Evolutionary conservation across 2,888 invertebrate genomes (phyloP).

Genomic region (Napeogenes inachia): DNA sequence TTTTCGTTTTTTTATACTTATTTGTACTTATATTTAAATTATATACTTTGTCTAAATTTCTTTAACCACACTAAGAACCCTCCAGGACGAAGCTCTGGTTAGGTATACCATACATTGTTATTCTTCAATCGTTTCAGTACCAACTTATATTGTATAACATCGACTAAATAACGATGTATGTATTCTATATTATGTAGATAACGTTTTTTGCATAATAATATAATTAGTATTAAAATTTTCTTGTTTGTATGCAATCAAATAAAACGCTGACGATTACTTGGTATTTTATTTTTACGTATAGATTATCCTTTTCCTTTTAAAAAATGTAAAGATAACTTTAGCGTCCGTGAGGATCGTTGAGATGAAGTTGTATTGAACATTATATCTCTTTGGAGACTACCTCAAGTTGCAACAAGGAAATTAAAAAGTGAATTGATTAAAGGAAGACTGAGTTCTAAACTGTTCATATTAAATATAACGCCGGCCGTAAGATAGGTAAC

Average conservation of each 20-base stretch:
- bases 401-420: no score
- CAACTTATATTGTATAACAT: conserved; percentile 16
- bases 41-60: neutral
- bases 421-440: no score
- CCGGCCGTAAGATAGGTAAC: no score
- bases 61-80: no score
- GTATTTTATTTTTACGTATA: conserved; percentile 12
- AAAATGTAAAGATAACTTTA: no score
- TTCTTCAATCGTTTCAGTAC: conserved; percentile 4
- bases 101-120: neutral
- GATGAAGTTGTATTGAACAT: no score
- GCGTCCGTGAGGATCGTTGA: no score
- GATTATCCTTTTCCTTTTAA: neutral
- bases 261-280: conserved; percentile 45
- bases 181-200: conserved; percentile 26
- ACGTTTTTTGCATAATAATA: conserved; percentile 26
- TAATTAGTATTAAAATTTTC: conserved; percentile 39
- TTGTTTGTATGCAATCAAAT: conserved; percentile 54
- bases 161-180: conserved; percentile 21
- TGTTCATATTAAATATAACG: no score
- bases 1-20: conserved; percentile 8
- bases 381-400: no score
- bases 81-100: neutral
- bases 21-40: conserved; percentile 6
- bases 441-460: no score